Evolutionary conservation across 2,888 invertebrate genomes (phyloP), one percentile per base, ranked within the genome.

Genomic region (Agonopterix alstromeriana): DNA sequence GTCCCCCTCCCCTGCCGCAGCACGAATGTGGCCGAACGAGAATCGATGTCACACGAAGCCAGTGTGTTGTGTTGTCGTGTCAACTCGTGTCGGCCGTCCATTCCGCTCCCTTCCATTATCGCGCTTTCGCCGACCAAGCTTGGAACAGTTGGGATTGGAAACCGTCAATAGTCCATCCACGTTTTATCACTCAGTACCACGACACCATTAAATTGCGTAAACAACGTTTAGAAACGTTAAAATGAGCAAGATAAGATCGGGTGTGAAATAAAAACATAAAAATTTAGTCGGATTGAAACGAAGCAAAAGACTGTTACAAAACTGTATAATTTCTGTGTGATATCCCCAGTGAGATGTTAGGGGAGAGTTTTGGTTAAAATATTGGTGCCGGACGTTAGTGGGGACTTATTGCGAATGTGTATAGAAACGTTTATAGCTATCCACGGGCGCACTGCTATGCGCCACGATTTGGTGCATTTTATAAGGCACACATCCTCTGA

Each of bases 401-500:
- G 70, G 79, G 85, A 86, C 79, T 80, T 83, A 67, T 83, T 76
- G 81, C 88, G 87, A 87, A 88, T 88, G 88, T 88, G 88, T 87
- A 86, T 88, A 82, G 88, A 88, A 84, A 82, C 88, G 81, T 88
- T 88, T 52, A 88, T 80, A 77, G 88, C 88, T 69, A 88, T 88
- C 65, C 88, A 88, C 86, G 88, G 88, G 82, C 91, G 92, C 86
- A 91, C 93, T 91, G 93, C 93, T 90, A 94, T 94, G 94, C 93
- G 93, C 91, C 92, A 92, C 90, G 91, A 93, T 82, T 85, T 93
- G 80, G 87, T 92, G 76, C 91, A 93, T 70, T 93, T 93, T 71
- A 94, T 94, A 83, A 90, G 94, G 73, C 93, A 94, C 85, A 94
- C 94, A 56, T 93, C 93, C 59, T 94, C 94, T 61, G 93, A 94